Percentiles rank a stretch among this genome's conserved stretches.
phyloP scores from a whole-genome alignment of 2,797 vertebrate species.

The Xerus rutilus region DNA sequence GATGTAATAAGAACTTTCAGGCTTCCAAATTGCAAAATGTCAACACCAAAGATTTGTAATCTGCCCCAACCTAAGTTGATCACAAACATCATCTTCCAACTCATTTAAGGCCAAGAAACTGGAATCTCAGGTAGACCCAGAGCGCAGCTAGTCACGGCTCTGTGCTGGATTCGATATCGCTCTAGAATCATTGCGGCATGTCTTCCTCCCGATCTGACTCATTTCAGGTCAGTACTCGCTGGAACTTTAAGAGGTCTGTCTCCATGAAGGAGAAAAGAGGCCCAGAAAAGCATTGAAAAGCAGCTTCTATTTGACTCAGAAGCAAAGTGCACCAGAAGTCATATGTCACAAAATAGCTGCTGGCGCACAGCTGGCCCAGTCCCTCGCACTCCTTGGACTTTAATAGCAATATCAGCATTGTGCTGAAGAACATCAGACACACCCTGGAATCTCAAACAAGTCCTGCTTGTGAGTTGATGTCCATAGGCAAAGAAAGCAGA shows the following conservation, averaged over 20 bases:
- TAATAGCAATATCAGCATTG: accelerated
- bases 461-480: not conserved
- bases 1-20: not conserved
- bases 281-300: not conserved
- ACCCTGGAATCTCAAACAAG: no score
- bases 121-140: not conserved
- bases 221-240: not conserved
- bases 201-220: not conserved
- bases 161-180: not conserved
- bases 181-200: accelerated
- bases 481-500: not conserved
- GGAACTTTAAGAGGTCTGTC: not conserved
- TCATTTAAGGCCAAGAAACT: not conserved
- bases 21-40: not conserved
- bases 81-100: not conserved
- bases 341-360: not conserved
- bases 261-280: not conserved
- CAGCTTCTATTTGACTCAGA: not conserved
- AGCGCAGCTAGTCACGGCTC: not conserved
- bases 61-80: not conserved
- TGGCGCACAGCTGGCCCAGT: accelerated
- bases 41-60: not conserved
- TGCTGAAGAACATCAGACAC: accelerated
- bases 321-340: not conserved
- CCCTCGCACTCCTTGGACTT: accelerated